Evolutionary conservation across 2,113 vertebrate genomes (phyloP).

Genomic region (Calonectris borealis): DNA sequence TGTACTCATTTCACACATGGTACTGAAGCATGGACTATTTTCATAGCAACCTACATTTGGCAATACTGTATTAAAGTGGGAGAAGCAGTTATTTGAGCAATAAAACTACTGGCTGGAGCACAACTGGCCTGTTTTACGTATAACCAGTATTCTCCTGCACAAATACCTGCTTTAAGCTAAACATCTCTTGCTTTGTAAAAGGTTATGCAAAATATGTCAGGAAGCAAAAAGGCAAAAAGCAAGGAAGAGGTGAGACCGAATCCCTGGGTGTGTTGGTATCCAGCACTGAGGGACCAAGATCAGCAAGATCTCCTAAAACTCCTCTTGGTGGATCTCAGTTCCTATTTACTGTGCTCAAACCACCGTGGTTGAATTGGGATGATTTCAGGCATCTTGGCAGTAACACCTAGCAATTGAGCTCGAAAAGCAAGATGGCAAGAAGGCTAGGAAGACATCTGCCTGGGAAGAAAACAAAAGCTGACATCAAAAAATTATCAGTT

Average conservation of each 20-base stretch:
- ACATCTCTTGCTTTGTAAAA: background rate
- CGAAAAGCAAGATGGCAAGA: background rate
- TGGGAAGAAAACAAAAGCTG: conserved; percentile 7
- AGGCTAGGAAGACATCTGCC: background rate
- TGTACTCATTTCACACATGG: background rate
- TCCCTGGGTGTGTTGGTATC: background rate
- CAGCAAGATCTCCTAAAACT: background rate
- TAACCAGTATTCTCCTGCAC: background rate
- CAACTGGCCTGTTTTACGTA: background rate
- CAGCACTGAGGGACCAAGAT: background rate
- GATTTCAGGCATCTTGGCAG: conserved; percentile 13
- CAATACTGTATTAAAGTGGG: background rate
- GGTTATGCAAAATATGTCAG: background rate
- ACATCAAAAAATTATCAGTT: conserved; percentile 6
- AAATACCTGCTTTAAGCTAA: background rate
- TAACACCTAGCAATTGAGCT: background rate
- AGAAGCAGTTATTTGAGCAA: background rate
- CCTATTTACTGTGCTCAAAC: background rate
- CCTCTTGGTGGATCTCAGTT: background rate
- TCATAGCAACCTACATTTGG: background rate
- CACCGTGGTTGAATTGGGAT: background rate
- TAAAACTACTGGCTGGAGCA: background rate
- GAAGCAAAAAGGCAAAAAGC: background rate
- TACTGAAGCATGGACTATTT: background rate
- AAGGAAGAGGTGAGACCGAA: background rate